These are phyloP conservation scores for Neostethus bicornis DNA, from an alignment of 2,797 vertebrate species.

Conservation along the genomic window DNA sequence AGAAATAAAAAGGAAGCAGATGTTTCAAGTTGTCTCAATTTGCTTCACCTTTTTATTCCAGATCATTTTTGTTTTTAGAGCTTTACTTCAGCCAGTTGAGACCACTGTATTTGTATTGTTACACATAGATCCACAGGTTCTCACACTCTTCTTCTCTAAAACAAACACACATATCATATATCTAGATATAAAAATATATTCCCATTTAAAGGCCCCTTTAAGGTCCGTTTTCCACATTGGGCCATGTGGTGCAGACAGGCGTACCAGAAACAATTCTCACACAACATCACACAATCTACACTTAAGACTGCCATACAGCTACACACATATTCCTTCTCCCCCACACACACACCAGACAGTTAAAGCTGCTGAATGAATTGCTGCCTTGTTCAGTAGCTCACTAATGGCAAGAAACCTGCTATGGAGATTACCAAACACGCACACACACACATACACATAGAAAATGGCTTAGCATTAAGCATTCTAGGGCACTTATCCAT, in stretches of 20 bases:
- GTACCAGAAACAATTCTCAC: slow-evolving; percentile 79
- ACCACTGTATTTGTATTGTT: slow-evolving; percentile 46
- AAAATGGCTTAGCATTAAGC: slow-evolving; percentile 48
- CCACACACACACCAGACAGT: slow-evolving; percentile 54
- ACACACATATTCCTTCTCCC: slow-evolving; percentile 33
- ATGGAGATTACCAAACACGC: slow-evolving; percentile 56
- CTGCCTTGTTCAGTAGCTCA: slow-evolving; percentile 73
- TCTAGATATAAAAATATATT: slow-evolving; percentile 4
- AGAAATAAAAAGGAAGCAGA: slow-evolving; percentile 17
- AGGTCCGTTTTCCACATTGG: slow-evolving; percentile 75
- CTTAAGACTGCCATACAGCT: slow-evolving; percentile 63
- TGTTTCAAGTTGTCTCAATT: slow-evolving; percentile 43
- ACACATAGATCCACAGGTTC: slow-evolving; percentile 32
- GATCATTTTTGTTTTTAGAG: slow-evolving; percentile 72
- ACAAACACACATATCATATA: too few relatives aligned
- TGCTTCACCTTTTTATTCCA: slow-evolving; percentile 31
- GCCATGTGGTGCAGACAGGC: slow-evolving; percentile 78
- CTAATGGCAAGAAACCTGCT: slow-evolving; percentile 74
- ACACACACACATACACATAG: slow-evolving; percentile 23
- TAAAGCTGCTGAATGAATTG: slow-evolving; percentile 78
- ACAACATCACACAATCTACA: slow-evolving; percentile 75
- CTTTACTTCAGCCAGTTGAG: slow-evolving; percentile 65
- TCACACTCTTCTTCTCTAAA: slow-evolving; percentile 1
- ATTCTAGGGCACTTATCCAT: slow-evolving; percentile 69
- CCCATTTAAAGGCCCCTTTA: slow-evolving; percentile 62